Base-by-base conservation (phyloP, 1,140 invertebrate genomes). In the Drosophila saltans region DNA sequence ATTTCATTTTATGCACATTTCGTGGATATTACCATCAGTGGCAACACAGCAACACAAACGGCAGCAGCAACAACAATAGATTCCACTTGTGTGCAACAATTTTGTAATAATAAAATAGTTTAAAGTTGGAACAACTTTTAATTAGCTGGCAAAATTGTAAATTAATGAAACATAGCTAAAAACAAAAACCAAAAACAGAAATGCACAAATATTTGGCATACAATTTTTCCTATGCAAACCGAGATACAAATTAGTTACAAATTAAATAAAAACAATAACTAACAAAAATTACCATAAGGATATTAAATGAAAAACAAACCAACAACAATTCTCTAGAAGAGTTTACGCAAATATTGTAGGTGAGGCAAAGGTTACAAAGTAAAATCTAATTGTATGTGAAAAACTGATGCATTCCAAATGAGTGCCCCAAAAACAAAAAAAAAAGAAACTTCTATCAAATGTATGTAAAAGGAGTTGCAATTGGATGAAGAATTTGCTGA, bases 121-220 rank as follows among this genome's bases (percentile, higher is more conserved):
- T 45, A 39, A 45, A 60, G 39, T 26, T 40, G 28, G 30, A 58
- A 62, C 30, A 71, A 63, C 61, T 77, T 77, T 77, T 77, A 77
- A 78, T 78, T 78, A 78, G 74, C 68, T 48, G 66, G 56, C 30
- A 61, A 59, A 71, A 66, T 21, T 60, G 55, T 39, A 60, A 58
- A 55, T 65, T 52, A 52, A 52, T 52, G 33, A 11, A 67, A 48
- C 64, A 21, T n/a, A 9, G n/a, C 39, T 43, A 36, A 24, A 43
- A 45, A 11, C 9, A 11, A 40, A 39, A 48, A 52, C 7, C 8
- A 52, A 28, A 8, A 45, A 33, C n/a, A 24, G 24, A 80, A 63
- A 43, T 72, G 57, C 56, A 45, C 72, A 75, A 71, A 72, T 73
- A 80, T 72, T 62, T 70, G 1, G 41, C 41, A n/a, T 43, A 43